Conservation (phyloP, 2,888 invertebrate genomes). For the Yponomeuta malinellus region DNA sequence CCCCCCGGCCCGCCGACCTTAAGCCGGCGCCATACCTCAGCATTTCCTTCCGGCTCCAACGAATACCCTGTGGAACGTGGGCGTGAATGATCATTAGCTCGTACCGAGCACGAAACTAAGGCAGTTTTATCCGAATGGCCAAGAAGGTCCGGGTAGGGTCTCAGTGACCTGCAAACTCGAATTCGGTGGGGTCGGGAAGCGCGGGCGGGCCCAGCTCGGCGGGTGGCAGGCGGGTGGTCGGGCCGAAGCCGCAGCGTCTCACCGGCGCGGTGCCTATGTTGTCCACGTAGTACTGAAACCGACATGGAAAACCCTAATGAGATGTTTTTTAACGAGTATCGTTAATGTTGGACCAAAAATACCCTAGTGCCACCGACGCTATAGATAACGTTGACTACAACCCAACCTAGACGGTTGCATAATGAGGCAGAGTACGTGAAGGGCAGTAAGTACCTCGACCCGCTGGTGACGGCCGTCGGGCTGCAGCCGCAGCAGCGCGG, state of each 20-base stretch:
- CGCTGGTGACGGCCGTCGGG: constrained; percentile 37
- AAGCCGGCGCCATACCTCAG: constrained; percentile 35
- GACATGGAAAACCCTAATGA: neutral
- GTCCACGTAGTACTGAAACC: constrained; percentile 40
- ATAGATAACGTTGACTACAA: too few relatives aligned
- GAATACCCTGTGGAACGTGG: constrained; percentile 33
- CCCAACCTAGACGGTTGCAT: too few relatives aligned
- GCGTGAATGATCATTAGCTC: neutral
- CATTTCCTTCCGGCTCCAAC: constrained; percentile 24
- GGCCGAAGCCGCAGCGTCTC: constrained; percentile 37
- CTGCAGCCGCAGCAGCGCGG: constrained; percentile 36
- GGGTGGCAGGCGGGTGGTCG: constrained; percentile 26
- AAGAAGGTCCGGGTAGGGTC: neutral
- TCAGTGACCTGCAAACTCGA: constrained; percentile 43
- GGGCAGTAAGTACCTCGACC: constrained; percentile 33
- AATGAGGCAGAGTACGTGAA: neutral
- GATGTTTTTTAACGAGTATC: neutral
- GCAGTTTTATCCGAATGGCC: too few relatives aligned
- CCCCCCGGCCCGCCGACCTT: constrained; percentile 37
- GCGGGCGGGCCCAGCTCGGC: constrained; percentile 40
- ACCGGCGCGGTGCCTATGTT: constrained; percentile 35
- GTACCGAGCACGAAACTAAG: too few relatives aligned
- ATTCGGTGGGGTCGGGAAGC: constrained; percentile 44
- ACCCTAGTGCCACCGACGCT: neutral
- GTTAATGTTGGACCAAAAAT: neutral